These are phyloP conservation scores for Equus quagga DNA, from an alignment of 2,113 vertebrate genomes.

Conservation along the genomic window DNA sequence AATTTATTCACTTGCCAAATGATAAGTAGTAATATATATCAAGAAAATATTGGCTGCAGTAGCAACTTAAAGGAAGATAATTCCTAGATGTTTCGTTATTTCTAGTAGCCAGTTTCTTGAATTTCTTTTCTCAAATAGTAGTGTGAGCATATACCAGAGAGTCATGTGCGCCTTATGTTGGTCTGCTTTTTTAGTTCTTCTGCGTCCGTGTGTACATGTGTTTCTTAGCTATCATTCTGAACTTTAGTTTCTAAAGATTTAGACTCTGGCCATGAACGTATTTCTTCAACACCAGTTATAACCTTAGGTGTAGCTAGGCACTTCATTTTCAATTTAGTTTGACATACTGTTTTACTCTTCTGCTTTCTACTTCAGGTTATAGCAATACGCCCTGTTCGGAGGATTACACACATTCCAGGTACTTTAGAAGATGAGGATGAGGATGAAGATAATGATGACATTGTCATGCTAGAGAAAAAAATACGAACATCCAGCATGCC, in stretches of 20 bases:
- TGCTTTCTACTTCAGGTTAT: slow-evolving; percentile 86
- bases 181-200: background rate
- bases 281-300: background rate
- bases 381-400: slow-evolving; percentile 90
- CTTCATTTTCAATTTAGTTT: background rate
- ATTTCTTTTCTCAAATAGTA: background rate
- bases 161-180: background rate
- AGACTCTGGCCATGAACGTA: background rate
- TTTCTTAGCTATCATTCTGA: background rate
- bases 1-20: background rate
- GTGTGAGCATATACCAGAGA: background rate
- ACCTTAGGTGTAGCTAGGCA: background rate
- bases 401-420: slow-evolving; percentile 89
- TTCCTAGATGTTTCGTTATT: background rate
- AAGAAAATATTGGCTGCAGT: background rate
- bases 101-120: background rate
- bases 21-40: background rate
- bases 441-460: slow-evolving; percentile 95
- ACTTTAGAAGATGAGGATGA: slow-evolving; percentile 91
- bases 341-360: background rate
- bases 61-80: background rate
- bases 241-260: background rate
- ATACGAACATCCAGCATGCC: slow-evolving; percentile 94
- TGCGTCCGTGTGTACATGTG: background rate
- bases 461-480: slow-evolving; percentile 93